phyloP scores from a whole-genome alignment of 2,113 vertebrate genomes.

The Tenrec ecaudatus region DNA sequence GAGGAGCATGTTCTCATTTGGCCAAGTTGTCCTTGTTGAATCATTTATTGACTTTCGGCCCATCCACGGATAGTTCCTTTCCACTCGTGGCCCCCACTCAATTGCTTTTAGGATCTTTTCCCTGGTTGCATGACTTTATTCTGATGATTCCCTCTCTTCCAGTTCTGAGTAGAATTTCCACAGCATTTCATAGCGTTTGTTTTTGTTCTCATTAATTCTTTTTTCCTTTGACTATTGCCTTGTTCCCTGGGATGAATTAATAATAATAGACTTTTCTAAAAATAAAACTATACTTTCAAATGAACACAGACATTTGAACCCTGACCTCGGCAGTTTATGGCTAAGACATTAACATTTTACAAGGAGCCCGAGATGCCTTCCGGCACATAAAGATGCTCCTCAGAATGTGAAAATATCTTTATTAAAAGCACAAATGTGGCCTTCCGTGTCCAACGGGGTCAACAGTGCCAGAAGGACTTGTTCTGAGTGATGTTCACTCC shows the following conservation, averaged over 20 bases:
- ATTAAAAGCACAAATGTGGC: not conserved
- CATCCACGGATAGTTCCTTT: not conserved
- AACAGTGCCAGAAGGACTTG: not conserved
- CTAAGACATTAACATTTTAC: not conserved
- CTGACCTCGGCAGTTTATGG: not conserved
- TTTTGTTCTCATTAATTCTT: not conserved
- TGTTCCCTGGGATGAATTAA: not conserved
- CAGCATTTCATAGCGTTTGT: not conserved
- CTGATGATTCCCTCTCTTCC: not conserved
- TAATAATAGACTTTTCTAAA: conserved; percentile 7
- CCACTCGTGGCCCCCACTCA: not conserved
- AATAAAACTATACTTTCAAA: not conserved
- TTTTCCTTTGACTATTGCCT: not conserved
- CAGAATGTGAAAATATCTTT: not conserved
- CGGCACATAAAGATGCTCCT: not conserved
- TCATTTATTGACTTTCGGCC: not conserved
- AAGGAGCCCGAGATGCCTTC: not conserved
- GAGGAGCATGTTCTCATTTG: not conserved
- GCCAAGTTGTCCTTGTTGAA: not conserved
- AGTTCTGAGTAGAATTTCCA: not conserved
- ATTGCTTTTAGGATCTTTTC: not conserved
- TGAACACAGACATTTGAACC: not conserved
- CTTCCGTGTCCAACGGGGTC: not conserved
- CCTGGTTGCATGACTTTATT: not conserved
- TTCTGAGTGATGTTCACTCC: not conserved